Percentiles rank a stretch among this genome's conserved stretches.
phyloP scores from a whole-genome alignment of 2,113 vertebrate genomes.

The Lagenorhynchus albirostris region DNA sequence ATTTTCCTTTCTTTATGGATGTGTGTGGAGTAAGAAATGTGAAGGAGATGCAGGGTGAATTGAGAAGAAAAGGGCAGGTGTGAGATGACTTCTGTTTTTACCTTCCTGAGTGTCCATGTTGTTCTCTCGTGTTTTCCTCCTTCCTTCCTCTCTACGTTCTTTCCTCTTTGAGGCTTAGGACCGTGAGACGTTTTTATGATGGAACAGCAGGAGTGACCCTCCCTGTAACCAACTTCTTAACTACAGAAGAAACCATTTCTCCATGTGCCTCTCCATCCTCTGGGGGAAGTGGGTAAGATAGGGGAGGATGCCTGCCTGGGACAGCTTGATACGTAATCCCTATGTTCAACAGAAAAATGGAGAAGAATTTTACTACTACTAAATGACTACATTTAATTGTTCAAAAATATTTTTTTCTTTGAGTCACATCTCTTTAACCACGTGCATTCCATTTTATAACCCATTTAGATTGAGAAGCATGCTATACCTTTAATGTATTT shows the following conservation, averaged over 20 bases:
- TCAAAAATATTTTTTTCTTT: background rate
- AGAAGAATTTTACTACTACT: background rate
- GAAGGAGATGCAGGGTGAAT: too few species aligned
- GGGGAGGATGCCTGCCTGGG: background rate
- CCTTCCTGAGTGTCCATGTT: background rate
- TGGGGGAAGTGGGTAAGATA: background rate
- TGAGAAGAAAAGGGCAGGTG: background rate
- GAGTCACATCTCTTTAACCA: background rate
- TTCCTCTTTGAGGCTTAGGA: background rate
- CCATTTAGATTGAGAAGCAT: background rate
- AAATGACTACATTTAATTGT: background rate
- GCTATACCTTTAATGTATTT: background rate
- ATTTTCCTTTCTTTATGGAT: background rate
- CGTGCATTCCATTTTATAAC: background rate
- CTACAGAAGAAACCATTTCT: background rate
- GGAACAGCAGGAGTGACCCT: background rate
- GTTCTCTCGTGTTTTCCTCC: background rate
- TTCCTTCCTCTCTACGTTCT: background rate
- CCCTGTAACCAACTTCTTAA: background rate
- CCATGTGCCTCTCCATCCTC: background rate
- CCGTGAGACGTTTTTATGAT: background rate
- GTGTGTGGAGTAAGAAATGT: background rate
- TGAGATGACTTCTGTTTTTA: background rate
- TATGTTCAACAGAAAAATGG: background rate
- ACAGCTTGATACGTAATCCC: background rate